Evolutionary conservation across 2,113 vertebrate genomes (phyloP).

Genomic region (Dolichallabes microphthalmus): DNA sequence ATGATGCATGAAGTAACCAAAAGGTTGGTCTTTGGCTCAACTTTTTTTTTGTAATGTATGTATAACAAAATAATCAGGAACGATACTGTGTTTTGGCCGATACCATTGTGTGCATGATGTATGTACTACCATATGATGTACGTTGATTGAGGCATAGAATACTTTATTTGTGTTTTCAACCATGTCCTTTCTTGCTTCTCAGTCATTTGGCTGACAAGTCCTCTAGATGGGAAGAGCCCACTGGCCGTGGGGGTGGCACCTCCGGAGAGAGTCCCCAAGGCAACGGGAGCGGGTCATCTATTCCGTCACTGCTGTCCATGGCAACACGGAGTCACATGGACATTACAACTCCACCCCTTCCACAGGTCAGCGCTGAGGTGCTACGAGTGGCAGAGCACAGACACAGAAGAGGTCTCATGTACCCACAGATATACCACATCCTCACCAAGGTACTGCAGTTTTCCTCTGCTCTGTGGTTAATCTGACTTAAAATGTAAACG

Average conservation of each 20-base stretch:
- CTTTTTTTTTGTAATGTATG: too few species aligned
- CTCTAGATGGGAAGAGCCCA: constrained; percentile 79
- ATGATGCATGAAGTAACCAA: too few species aligned
- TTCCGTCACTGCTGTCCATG: constrained; percentile 90
- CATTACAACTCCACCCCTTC: constrained; percentile 88
- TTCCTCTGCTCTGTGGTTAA: background rate
- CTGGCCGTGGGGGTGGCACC: constrained; percentile 66
- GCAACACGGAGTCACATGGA: constrained; percentile 90
- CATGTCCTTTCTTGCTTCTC: constrained; percentile 17
- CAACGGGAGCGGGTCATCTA: constrained; percentile 77
- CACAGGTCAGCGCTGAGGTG: constrained; percentile 86
- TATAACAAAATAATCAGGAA: too few species aligned
- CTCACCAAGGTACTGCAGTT: constrained; percentile 80
- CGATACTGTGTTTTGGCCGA: background rate
- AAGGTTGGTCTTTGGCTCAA: too few species aligned
- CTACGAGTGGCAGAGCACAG: constrained; percentile 87
- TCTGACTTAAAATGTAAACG: background rate
- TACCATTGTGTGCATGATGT: background rate
- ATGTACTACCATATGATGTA: background rate
- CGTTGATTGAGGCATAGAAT: background rate
- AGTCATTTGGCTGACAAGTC: constrained; percentile 81
- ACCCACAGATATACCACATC: constrained; percentile 89
- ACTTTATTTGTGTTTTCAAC: background rate
- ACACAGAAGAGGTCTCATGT: constrained; percentile 89
- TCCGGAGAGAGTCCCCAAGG: constrained; percentile 72